phyloP scores from a whole-genome alignment of 2,113 vertebrate genomes.

The Notarius quadriscutis region DNA sequence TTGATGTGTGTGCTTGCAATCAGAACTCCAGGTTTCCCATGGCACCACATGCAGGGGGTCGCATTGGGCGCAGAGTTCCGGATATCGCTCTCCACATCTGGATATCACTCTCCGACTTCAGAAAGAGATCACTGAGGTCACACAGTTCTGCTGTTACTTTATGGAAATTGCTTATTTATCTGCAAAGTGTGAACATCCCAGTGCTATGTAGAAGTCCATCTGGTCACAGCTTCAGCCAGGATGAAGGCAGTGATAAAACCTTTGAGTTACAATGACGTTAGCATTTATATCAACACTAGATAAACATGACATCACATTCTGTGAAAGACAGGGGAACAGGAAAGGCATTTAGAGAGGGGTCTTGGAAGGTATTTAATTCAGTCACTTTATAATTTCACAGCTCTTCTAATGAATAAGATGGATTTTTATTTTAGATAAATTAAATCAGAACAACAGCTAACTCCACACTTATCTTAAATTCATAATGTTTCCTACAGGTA shows the following conservation, averaged over 20 bases:
- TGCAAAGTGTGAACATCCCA: slow-evolving; percentile 51
- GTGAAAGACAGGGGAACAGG: neutral
- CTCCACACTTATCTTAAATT: neutral
- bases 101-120: slow-evolving; percentile 39
- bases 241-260: slow-evolving; percentile 13
- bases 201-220: slow-evolving; percentile 60
- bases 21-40: slow-evolving; percentile 37
- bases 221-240: slow-evolving; percentile 49
- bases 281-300: neutral
- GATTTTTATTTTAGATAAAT: neutral
- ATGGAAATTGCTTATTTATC: slow-evolving; percentile 60
- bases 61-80: slow-evolving; percentile 53
- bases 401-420: neutral
- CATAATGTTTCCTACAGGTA: neutral
- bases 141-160: slow-evolving; percentile 62
- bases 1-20: slow-evolving; percentile 47
- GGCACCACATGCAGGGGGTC: slow-evolving; percentile 42
- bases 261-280: slow-evolving; percentile 9
- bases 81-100: slow-evolving; percentile 52
- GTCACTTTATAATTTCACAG: neutral
- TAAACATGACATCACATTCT: slow-evolving; percentile 43
- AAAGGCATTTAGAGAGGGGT: neutral
- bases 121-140: slow-evolving; percentile 44
- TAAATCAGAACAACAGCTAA: neutral
- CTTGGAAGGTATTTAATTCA: slow-evolving; percentile 22